Percentiles rank a stretch among this genome's conserved stretches.
Evolutionary conservation across 2,888 invertebrate genomes (phyloP).

Genomic region (Drosophila merina): DNA sequence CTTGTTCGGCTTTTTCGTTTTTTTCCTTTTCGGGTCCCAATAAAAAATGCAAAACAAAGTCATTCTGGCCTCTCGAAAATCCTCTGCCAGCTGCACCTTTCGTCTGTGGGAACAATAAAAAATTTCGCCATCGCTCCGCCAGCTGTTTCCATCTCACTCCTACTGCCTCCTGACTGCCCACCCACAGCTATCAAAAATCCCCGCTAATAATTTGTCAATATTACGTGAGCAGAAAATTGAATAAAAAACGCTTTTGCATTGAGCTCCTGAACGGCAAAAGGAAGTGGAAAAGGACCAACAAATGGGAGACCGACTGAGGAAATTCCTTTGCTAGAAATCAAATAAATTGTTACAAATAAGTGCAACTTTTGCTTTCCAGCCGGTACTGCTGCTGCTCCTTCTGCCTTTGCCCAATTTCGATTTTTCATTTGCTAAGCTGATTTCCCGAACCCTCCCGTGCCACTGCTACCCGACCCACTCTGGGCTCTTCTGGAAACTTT

Average conservation of each 20-base stretch:
- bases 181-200: constrained; percentile 73
- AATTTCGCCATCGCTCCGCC: constrained; percentile 46
- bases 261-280: constrained; percentile 36
- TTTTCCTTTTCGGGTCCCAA: constrained; percentile 30
- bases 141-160: constrained; percentile 33
- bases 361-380: constrained; percentile 62
- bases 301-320: constrained; percentile 27
- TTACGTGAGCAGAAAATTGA: constrained; percentile 82
- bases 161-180: constrained; percentile 1
- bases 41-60: constrained; percentile 61
- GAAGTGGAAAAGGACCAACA: constrained; percentile 25
- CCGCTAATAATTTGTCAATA: constrained; percentile 83
- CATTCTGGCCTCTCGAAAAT: constrained; percentile 39
- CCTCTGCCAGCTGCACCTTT: constrained; percentile 66
- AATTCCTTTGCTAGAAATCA: constrained; percentile 57
- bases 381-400: constrained; percentile 3
- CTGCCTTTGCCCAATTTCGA: constrained; percentile 46
- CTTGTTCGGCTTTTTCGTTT: constrained; percentile 2
- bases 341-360: constrained; percentile 80
- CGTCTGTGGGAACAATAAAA: constrained; percentile 42
- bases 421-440: constrained; percentile 76
- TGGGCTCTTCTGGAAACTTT: constrained; percentile 35
- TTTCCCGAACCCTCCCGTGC: constrained; percentile 39
- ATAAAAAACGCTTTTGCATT: constrained; percentile 77
- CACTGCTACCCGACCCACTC: constrained; percentile 13